phyloP scores from a whole-genome alignment of 1,140 invertebrate species.

The Goniozus legneri region DNA sequence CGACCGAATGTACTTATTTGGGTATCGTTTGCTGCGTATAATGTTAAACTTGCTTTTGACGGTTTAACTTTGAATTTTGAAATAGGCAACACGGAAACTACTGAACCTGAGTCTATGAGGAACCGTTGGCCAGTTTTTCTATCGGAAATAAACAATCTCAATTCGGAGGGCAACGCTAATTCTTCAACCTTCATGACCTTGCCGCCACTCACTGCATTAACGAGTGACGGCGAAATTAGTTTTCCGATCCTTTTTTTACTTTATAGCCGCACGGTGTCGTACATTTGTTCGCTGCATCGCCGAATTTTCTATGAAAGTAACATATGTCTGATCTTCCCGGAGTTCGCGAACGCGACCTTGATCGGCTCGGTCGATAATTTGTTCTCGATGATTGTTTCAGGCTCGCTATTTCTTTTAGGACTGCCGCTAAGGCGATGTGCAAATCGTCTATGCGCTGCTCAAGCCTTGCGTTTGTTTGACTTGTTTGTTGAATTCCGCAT shows the following conservation, averaged over 20 bases:
- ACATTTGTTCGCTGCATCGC: constrained; percentile 10
- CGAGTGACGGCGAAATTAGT: constrained; percentile 9
- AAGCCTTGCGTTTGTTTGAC: neutral
- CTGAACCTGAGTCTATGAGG: constrained; percentile 13
- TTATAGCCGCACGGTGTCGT: constrained; percentile 3
- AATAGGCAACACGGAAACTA: constrained; percentile 7
- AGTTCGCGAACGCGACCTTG: neutral
- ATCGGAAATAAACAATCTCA: constrained; percentile 5
- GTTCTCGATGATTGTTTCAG: neutral
- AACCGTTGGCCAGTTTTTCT: neutral
- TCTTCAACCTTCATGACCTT: no score
- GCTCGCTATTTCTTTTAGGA: neutral
- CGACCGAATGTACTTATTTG: constrained; percentile 19
- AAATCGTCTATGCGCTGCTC: neutral
- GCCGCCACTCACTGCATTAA: neutral
- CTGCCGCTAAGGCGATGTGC: no score
- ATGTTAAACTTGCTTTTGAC: neutral
- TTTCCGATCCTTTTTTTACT: neutral
- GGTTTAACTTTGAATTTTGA: neutral
- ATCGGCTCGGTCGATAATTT: neutral
- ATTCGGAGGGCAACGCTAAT: no score
- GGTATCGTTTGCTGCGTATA: constrained; percentile 16
- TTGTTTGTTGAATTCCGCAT: neutral
- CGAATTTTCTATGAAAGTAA: constrained; percentile 7
- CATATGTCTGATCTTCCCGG: neutral